These are phyloP conservation scores for Malurus cyaneus DNA, from an alignment of 2,113 vertebrate species.

Conservation along the genomic window DNA sequence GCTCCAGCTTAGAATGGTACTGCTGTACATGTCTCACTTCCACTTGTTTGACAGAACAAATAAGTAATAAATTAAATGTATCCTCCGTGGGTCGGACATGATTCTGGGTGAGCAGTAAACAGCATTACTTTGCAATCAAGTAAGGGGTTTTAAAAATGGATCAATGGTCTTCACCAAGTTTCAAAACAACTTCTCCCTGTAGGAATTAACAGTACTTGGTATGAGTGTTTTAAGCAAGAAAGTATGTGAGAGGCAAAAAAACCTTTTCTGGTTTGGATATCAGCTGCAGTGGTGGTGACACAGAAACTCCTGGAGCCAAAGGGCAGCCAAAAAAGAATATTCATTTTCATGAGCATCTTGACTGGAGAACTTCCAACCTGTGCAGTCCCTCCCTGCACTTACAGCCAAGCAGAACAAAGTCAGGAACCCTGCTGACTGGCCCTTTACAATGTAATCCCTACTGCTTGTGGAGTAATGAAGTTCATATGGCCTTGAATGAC, in stretches of 20 bases:
- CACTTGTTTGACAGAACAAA: neutral
- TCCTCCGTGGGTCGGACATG: neutral
- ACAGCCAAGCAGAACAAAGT: neutral
- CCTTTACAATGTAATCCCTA: neutral
- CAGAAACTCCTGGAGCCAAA: neutral
- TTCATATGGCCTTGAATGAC: rapidly evolving
- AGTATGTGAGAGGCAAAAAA: neutral
- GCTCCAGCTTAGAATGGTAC: neutral
- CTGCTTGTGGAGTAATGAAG: neutral
- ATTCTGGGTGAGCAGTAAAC: neutral
- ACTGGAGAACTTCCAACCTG: neutral
- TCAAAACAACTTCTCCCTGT: neutral
- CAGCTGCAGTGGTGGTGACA: rapidly evolving
- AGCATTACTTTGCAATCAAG: neutral
- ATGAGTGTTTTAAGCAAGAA: neutral
- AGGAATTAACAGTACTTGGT: neutral
- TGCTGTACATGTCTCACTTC: neutral
- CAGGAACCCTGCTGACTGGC: neutral
- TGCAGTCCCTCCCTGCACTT: neutral
- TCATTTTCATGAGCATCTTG: neutral
- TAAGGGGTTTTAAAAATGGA: neutral
- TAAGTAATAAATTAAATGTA: neutral
- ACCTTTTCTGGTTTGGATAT: neutral
- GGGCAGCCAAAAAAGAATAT: neutral
- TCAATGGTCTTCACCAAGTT: neutral